These are phyloP conservation scores for Cetoscarus ocellatus DNA, from an alignment of 2,797 vertebrate genomes.

Conservation along the genomic window DNA sequence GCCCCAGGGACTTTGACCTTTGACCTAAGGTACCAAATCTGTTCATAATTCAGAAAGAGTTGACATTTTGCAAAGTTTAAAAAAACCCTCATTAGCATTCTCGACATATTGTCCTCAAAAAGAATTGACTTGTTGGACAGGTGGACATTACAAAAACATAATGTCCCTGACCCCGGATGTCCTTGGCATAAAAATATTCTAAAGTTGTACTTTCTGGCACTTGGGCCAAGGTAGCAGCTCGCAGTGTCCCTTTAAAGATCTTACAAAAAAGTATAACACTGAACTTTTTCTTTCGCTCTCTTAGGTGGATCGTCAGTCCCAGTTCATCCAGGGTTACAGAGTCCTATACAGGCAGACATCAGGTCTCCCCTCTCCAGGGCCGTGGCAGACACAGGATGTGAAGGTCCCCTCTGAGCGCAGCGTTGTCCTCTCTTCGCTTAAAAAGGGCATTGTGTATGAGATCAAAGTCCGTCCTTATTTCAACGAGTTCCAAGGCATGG, in stretches of 20 bases:
- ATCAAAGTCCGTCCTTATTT: constrained; percentile 98
- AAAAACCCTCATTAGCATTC: no score
- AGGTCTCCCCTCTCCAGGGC: constrained; percentile 87
- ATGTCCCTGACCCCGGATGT: no score
- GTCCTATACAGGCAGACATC: constrained; percentile 95
- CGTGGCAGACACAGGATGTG: constrained; percentile 94
- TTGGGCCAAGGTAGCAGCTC: not conserved
- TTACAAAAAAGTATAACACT: constrained; percentile 3
- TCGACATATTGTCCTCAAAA: no score
- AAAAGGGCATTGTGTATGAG: constrained; percentile 96
- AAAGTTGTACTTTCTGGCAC: no score
- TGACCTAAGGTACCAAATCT: no score
- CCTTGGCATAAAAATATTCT: no score
- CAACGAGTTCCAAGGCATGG: constrained; percentile 99
- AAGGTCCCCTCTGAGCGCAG: constrained; percentile 94
- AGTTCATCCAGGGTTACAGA: constrained; percentile 98
- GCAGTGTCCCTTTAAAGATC: not conserved
- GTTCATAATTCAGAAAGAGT: no score
- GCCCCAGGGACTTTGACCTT: no score
- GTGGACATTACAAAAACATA: no score
- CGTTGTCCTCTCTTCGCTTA: constrained; percentile 89
- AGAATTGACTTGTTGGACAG: no score
- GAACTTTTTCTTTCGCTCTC: constrained; percentile 20
- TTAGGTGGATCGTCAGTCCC: constrained; percentile 97
- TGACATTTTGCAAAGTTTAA: no score